phyloP scores from a whole-genome alignment of 1,140 invertebrate genomes.

The Panulirus ornatus region DNA sequence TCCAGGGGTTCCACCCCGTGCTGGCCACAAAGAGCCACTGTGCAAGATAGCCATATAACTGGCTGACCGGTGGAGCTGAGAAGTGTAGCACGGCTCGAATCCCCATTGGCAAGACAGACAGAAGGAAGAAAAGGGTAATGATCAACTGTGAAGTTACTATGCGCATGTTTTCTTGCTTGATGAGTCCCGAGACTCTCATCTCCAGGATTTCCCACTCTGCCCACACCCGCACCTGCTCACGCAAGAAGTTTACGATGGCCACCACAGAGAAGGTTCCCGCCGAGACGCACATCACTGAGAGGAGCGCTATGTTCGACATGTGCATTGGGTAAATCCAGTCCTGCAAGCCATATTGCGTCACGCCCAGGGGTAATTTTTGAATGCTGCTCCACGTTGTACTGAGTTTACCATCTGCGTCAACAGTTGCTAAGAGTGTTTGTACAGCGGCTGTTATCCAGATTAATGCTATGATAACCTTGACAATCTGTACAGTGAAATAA shows the following conservation, averaged over 20 bases:
- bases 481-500: not conserved
- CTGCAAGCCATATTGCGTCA: not conserved
- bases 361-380: not conserved
- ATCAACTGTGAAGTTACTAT: not conserved
- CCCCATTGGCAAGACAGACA: not conserved
- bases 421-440: not conserved
- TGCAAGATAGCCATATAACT: not conserved
- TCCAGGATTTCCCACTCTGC: not conserved
- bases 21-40: not conserved
- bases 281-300: not conserved
- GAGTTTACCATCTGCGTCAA: not conserved
- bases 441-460: not conserved
- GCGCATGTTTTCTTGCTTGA: not conserved
- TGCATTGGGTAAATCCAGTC: not conserved
- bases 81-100: not conserved
- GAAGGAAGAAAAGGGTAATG: not conserved
- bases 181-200: not conserved
- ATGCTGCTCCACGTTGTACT: not conserved
- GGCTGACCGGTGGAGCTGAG: too few species aligned
- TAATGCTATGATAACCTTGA: not conserved
- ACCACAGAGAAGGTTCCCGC: not conserved
- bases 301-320: not conserved
- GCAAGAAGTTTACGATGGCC: not conserved
- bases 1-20: conserved; percentile 5
- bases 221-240: not conserved